These are phyloP conservation scores for Belonocnema kinseyi DNA, from an alignment of 1,140 invertebrate genomes.

Conservation along the genomic window DNA sequence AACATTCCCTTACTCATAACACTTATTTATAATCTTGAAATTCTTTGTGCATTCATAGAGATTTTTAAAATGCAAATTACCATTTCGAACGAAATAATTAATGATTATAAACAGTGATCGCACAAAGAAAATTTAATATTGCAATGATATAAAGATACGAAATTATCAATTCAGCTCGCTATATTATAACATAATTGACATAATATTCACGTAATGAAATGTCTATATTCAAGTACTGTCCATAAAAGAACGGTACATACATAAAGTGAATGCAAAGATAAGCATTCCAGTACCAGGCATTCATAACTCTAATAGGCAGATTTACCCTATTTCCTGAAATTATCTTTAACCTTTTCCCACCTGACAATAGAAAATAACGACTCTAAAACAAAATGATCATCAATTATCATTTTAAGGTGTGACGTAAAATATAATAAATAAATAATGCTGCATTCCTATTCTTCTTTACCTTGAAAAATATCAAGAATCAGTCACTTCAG, in stretches of 20 bases:
- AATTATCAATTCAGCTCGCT: neutral
- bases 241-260: slow-evolving; percentile 27
- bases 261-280: slow-evolving; percentile 13
- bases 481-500: too few species aligned
- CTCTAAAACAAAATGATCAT: neutral
- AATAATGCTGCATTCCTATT: too few species aligned
- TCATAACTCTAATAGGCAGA: slow-evolving; percentile 16
- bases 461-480: too few species aligned
- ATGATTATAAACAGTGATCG: too few species aligned
- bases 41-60: too few species aligned
- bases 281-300: neutral
- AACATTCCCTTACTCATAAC: too few species aligned
- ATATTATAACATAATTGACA: slow-evolving; percentile 5
- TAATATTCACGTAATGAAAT: neutral
- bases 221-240: neutral
- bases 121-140: too few species aligned
- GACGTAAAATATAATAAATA: too few species aligned
- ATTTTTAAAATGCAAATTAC: too few species aligned
- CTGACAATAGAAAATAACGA: slow-evolving; percentile 15
- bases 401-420: too few species aligned
- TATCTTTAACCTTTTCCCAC: slow-evolving; percentile 22
- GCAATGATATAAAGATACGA: neutral
- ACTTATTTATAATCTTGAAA: too few species aligned
- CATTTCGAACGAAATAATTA: too few species aligned
- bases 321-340: slow-evolving; percentile 21